Base-by-base conservation (phyloP, 2,888 invertebrate genomes). In the Epirrhoe tristata region DNA sequence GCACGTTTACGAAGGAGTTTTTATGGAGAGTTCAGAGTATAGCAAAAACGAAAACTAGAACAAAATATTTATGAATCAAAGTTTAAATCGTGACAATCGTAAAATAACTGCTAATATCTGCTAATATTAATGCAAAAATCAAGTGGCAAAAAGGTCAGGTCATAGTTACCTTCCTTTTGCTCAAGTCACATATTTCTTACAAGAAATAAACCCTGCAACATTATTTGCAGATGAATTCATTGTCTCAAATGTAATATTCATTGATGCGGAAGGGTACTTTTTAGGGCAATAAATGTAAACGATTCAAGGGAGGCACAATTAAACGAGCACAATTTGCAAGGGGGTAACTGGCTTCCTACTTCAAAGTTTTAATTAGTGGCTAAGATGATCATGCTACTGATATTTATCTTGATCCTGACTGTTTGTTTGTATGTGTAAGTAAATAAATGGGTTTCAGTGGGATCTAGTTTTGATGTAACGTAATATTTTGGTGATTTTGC, bases 271-370 rank as follows among this genome's bases (percentile, higher is more conserved):
- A 75, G 71, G 74, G 67, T 74, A 81, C 75, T 82, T 82, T 82
- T 82, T 84, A 82, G 80, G 74, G 81, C 81, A 85, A 86, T 88
- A 87, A 87, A 87, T 85, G 86, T 84, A 84, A 87, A 87, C 84
- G 84, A 82, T 58, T 55, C 43, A 72, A 74, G 77, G 78, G 74
- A 80, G 76, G 79, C 78, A 81, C 83, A 82, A 86, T 87, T 86
- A 87, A 85, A 86, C 79, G 80, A 81, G 79, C 77, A 78, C 81
- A 81, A 82, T 82, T 84, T 81, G 79, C 80, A 71, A 80, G 78
- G 79, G 81, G 78, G 80, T 61, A 58, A 77, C 77, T 77, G 81
- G 82, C 82, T 83, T 78, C 77, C 77, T 77, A 79, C 79, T 75
- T 80, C 76, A 73, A 86, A 86, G 81, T 87, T 87, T 87, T 85